Evolutionary conservation across 2,888 invertebrate genomes (phyloP).

Genomic region (Caenorhabditis afra): DNA sequence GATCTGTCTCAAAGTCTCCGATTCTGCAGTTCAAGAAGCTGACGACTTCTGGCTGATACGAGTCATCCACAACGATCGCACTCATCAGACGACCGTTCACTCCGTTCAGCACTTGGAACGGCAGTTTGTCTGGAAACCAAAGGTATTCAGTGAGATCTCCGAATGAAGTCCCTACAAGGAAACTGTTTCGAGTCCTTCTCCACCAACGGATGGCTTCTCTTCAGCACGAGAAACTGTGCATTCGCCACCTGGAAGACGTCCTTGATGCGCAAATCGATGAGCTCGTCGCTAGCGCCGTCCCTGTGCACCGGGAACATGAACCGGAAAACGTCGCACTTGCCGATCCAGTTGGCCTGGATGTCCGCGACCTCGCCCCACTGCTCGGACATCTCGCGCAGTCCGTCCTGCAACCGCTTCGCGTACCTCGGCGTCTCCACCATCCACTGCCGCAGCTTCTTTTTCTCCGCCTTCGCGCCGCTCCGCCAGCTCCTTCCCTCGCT

Average conservation of each 20-base stretch:
- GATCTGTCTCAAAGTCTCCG: constrained; percentile 45
- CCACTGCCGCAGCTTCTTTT: constrained; percentile 93
- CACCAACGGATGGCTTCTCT: constrained; percentile 68
- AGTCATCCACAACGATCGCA: constrained; percentile 69
- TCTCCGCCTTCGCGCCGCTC: constrained; percentile 94
- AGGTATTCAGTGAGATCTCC: too few relatives aligned
- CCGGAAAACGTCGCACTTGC: constrained; percentile 79
- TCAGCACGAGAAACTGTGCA: constrained; percentile 73
- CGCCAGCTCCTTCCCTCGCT: constrained; percentile 85
- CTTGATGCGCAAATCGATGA: constrained; percentile 71
- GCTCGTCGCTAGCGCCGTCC: constrained; percentile 55
- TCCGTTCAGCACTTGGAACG: constrained; percentile 70
- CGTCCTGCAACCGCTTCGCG: constrained; percentile 79
- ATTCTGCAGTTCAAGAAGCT: constrained; percentile 42
- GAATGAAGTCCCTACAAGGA: constrained; percentile 44
- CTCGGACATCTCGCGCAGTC: constrained; percentile 64
- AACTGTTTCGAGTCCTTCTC: constrained; percentile 33
- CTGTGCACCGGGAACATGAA: constrained; percentile 72
- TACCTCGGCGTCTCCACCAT: constrained; percentile 90
- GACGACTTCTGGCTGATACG: constrained; percentile 46
- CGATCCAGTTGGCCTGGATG: constrained; percentile 81
- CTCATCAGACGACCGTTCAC: constrained; percentile 73
- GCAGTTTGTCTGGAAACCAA: constrained; percentile 59
- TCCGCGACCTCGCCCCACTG: constrained; percentile 78
- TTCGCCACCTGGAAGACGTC: constrained; percentile 67